phyloP scores from a whole-genome alignment of 2,888 invertebrate genomes.

The Ormyrus nitidulus region DNA sequence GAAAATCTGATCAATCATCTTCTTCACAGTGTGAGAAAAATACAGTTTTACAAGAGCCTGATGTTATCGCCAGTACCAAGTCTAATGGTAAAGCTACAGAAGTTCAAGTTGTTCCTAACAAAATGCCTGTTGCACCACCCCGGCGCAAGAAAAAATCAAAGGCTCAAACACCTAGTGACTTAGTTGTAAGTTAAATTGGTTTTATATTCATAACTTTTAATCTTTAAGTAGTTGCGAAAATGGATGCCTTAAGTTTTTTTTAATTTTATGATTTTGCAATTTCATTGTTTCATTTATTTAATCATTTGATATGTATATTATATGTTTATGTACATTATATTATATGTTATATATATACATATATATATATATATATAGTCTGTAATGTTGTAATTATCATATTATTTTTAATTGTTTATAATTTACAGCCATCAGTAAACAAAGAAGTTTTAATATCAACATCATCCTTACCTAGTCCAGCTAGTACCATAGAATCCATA shows the following conservation, averaged over 20 bases:
- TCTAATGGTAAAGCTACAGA: slow-evolving; percentile 70
- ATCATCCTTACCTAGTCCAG: slow-evolving; percentile 83
- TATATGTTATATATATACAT: slow-evolving; percentile 10
- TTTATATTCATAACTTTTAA: not conserved
- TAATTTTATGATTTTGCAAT: slow-evolving; percentile 3
- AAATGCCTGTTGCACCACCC: slow-evolving; percentile 85
- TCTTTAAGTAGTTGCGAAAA: not conserved
- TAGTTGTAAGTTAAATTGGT: slow-evolving; percentile 69
- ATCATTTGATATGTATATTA: not conserved
- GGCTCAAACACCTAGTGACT: slow-evolving; percentile 71
- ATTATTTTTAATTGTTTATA: no score
- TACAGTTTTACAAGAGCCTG: slow-evolving; percentile 85
- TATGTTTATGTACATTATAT: not conserved
- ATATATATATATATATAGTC: slow-evolving; percentile 7
- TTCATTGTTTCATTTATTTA: not conserved
- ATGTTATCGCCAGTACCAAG: slow-evolving; percentile 95
- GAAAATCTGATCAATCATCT: slow-evolving; percentile 64
- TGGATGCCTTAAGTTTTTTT: not conserved
- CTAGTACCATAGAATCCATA: slow-evolving; percentile 86
- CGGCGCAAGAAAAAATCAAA: slow-evolving; percentile 85
- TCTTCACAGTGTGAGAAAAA: slow-evolving; percentile 67
- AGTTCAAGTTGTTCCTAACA: slow-evolving; percentile 65
- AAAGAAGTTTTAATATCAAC: slow-evolving; percentile 74
- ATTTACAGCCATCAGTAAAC: slow-evolving; percentile 72
- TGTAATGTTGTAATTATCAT: no score